Conservation (phyloP, 2,113 vertebrate genomes). For the Albula goreensis region DNA sequence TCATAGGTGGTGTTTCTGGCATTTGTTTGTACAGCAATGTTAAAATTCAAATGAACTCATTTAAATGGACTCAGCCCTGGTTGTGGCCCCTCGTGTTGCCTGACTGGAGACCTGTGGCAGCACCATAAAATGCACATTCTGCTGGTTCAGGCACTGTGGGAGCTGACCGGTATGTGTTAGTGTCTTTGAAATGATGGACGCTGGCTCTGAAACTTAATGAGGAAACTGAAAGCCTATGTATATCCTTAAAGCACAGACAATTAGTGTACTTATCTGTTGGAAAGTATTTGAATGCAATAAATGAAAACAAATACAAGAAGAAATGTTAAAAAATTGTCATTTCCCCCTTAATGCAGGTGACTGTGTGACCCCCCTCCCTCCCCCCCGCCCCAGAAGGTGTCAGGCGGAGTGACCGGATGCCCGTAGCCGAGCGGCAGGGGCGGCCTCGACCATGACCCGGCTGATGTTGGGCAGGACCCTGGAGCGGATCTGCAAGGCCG, state of each 20-base stretch:
- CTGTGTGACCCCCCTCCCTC: not conserved
- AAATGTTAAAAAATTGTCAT: not conserved
- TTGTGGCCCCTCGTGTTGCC: no score
- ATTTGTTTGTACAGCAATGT: not conserved
- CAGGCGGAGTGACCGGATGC: constrained; percentile 49
- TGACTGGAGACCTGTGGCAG: no score
- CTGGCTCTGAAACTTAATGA: no score
- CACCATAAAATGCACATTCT: no score
- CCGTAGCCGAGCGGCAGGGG: constrained; percentile 55
- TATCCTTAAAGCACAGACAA: not conserved
- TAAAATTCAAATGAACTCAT: not conserved
- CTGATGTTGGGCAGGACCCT: constrained; percentile 96
- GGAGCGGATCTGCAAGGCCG: constrained; percentile 98
- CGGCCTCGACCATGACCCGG: constrained; percentile 92
- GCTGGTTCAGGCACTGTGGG: no score
- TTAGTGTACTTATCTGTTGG: not conserved
- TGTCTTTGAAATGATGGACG: no score
- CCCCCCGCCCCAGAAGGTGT: not conserved
- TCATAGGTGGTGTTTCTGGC: not conserved
- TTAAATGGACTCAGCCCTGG: no score
- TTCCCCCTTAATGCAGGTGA: constrained; percentile 30
- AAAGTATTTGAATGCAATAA: not conserved
- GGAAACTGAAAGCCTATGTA: not conserved
- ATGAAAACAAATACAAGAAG: no score
- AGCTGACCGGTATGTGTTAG: no score